Evolutionary conservation across 2,888 invertebrate genomes (phyloP).

Genomic region (Pristionchus entomophagus): DNA sequence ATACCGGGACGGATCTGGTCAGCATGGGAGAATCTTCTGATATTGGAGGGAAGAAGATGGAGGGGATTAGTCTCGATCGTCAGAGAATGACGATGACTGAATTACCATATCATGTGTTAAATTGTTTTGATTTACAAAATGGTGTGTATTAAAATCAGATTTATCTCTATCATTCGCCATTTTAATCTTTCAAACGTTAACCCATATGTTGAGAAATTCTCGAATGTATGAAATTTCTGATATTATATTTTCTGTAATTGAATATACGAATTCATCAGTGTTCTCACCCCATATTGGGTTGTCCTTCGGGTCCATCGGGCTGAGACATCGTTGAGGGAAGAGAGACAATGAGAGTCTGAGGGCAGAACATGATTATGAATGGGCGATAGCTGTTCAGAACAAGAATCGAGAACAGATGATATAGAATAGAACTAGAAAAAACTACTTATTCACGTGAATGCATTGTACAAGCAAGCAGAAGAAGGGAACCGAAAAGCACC

Average conservation of each 20-base stretch:
- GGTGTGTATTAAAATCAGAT: too few relatives aligned
- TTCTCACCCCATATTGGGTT: constrained; percentile 35
- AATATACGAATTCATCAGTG: too few relatives aligned
- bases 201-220: too few relatives aligned
- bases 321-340: constrained; percentile 17
- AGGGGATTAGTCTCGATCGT: constrained; percentile 70
- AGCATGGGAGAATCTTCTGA: constrained; percentile 58
- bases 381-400: not conserved
- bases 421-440: not conserved
- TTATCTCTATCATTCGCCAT: too few relatives aligned
- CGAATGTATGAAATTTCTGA: too few relatives aligned
- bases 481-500: not conserved
- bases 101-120: too few relatives aligned
- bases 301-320: not conserved
- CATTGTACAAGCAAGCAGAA: too few relatives aligned
- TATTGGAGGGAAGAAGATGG: constrained; percentile 68
- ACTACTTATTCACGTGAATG: too few relatives aligned
- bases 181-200: not conserved
- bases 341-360: not conserved
- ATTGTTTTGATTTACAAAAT: not conserved
- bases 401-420: not conserved
- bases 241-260: not conserved
- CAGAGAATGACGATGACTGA: constrained; percentile 67
- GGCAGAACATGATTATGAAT: constrained; percentile 8
- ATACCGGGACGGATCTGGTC: constrained; percentile 55